Conservation (phyloP, 2,113 vertebrate species). For the Macroglossus sobrinus region DNA sequence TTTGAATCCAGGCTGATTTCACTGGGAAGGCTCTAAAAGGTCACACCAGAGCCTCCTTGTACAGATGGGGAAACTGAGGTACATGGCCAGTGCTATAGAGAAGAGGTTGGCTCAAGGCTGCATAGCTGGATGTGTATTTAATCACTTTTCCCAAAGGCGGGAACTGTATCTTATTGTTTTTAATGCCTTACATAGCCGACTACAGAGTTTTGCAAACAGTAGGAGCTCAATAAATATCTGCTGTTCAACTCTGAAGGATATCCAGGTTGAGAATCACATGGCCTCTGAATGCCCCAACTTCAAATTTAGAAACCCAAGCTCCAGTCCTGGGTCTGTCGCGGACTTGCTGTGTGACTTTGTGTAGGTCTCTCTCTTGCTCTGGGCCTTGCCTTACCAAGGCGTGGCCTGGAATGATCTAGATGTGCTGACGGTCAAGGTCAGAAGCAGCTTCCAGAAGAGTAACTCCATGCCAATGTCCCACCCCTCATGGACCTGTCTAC, state of each 20-base stretch:
- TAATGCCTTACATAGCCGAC: background rate
- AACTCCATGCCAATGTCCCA: background rate
- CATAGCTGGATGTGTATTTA: rapidly evolving
- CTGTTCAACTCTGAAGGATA: background rate
- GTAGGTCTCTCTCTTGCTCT: background rate
- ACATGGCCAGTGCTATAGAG: background rate
- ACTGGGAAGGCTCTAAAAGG: background rate
- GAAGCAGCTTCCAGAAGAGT: background rate
- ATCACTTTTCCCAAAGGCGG: background rate
- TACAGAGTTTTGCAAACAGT: background rate
- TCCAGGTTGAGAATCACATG: background rate
- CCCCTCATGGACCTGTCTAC: background rate
- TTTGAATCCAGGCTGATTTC: background rate
- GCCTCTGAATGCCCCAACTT: background rate
- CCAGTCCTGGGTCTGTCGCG: background rate
- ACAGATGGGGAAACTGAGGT: background rate
- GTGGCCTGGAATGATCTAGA: background rate
- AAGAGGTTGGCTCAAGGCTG: background rate
- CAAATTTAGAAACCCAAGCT: background rate
- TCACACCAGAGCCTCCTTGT: background rate
- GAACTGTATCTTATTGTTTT: background rate
- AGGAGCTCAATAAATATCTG: background rate
- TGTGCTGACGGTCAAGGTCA: background rate
- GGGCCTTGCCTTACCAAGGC: background rate
- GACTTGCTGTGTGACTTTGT: background rate